Evolutionary conservation across 2,797 vertebrate species (phyloP), one percentile per base, ranked within the genome.

Genomic region (Acipenser ruthenus): DNA sequence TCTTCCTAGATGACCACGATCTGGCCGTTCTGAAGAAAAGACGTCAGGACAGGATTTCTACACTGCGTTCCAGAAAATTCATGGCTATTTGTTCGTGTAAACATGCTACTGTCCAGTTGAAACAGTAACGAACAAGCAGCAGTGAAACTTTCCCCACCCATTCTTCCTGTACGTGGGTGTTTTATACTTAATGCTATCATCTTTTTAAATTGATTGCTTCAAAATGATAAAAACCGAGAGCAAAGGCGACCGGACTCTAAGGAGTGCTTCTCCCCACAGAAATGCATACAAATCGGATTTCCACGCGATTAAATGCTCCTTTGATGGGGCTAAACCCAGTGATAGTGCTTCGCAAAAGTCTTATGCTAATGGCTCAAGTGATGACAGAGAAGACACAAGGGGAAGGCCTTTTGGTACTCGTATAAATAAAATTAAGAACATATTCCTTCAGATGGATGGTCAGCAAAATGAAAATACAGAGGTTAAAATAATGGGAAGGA

Each of bases 271-370:
- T 74, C 94, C 94, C 3, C 94, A 96, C 73, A 88, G 94, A 84
- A 96, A 95, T 68, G 86, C 94, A 0, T 96, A 96, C 81, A 96
- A 94, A 77, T 89, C 94, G 0, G 94, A 96, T 81, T 96, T 96
- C 76, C 93, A 96, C 72, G 88, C 94, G 70, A 94, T 96, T 77
- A 96, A 95, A 74, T 94, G 94, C 79, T 83, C 93, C 68, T 96
- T 96, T 78, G 94, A 96, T 82, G 91, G 93, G 9, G 15, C 90
- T 48, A 95, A 92, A 74, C 74, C 92, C 4, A 55, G 51, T 50
- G 89, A 92, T 50, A 78, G 73, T 10, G 68, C 79, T 1, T 60
- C 83, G 50, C 60, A 51, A 62, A 92, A 80, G 74, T 82, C 86
- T 1, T 87, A 87, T 75, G 86, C 94, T 76, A 94, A 93, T n/a